phyloP scores from a whole-genome alignment of 2,888 invertebrate species.

The Lasioglossum leucozonium region DNA sequence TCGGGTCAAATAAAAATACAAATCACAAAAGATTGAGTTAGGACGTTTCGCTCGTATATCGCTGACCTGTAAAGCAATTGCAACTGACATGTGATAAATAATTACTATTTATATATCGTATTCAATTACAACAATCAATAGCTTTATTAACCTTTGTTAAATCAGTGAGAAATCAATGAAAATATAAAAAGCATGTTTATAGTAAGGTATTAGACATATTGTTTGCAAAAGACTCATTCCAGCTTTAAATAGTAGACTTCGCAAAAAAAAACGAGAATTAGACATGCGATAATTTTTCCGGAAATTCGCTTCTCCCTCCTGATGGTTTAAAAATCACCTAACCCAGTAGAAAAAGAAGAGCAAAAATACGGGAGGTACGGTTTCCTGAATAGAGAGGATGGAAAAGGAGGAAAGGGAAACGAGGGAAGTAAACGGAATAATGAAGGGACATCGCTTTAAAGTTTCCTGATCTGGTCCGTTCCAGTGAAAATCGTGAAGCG shows the following conservation, averaged over 20 bases:
- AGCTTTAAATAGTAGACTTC: background rate
- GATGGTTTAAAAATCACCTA: constrained; percentile 18
- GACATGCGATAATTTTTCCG: background rate
- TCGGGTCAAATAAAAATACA: background rate
- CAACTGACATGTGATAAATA: background rate
- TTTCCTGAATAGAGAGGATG: background rate
- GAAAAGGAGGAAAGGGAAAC: background rate
- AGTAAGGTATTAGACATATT: background rate
- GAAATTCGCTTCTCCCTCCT: background rate
- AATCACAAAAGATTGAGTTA: background rate
- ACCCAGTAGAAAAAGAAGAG: background rate
- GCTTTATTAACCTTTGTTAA: background rate
- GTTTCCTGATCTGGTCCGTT: constrained; percentile 37
- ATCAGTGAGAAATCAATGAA: background rate
- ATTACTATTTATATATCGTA: background rate
- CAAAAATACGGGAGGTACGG: background rate
- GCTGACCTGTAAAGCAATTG: no score
- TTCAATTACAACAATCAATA: background rate
- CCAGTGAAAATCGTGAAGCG: constrained; percentile 40
- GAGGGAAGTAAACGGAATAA: constrained; percentile 51
- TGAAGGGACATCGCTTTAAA: constrained; percentile 44
- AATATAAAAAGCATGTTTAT: background rate
- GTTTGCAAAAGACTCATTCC: background rate
- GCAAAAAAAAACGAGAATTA: background rate
- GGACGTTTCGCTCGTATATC: background rate